Percentiles rank a stretch among this genome's conserved stretches.
Conservation (phyloP, 2,797 vertebrate genomes). For the Cyclopterus lumpus region DNA sequence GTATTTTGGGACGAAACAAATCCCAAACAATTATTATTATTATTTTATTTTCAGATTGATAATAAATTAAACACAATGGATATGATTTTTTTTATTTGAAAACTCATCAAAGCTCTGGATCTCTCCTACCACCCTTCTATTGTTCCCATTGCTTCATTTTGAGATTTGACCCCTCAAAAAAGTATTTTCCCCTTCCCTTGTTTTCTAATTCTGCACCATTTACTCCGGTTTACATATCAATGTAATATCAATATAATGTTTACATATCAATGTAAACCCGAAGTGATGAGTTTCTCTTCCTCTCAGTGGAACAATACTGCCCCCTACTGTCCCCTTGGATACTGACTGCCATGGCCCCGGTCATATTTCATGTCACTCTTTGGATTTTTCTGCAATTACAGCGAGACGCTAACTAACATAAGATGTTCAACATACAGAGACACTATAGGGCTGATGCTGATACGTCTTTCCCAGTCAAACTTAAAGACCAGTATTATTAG, state of each 20-base stretch:
- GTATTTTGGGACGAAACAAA: neutral
- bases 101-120: slow-evolving; percentile 24
- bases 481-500: neutral
- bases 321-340: slow-evolving; percentile 61
- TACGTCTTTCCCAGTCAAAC: neutral
- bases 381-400: neutral
- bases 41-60: slow-evolving; percentile 15
- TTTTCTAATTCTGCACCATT: slow-evolving; percentile 13
- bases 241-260: neutral
- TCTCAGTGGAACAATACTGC: slow-evolving; percentile 57
- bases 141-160: neutral
- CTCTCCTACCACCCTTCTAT: neutral
- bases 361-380: neutral
- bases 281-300: neutral
- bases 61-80: slow-evolving; percentile 50
- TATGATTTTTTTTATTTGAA: slow-evolving; percentile 43
- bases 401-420: neutral
- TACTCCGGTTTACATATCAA: neutral
- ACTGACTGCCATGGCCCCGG: neutral
- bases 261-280: neutral
- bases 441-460: neutral
- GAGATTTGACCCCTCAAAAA: neutral
- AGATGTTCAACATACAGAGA: neutral
- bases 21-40: neutral
- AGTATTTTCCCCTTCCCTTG: neutral